Base-by-base conservation (phyloP, 2,113 vertebrate genomes). In the Miniopterus natalensis region DNA sequence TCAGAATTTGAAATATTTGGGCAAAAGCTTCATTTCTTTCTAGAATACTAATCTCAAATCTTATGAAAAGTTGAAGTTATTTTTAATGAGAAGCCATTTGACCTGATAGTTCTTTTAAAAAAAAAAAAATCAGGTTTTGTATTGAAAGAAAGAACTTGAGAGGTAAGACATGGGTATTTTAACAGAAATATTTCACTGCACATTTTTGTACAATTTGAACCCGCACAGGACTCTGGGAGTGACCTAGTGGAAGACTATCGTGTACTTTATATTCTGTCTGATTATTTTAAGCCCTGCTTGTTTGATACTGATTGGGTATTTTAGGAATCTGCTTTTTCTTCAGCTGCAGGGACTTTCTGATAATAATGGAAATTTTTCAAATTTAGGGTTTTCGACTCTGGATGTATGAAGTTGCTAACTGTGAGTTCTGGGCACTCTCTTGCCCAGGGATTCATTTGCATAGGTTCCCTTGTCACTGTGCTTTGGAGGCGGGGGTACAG, bases 1-100 rank as follows among this genome's bases (percentile, higher is more conserved):
- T 75, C 70, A 59, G 80, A 29, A n/a, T 66, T 88, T 85, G 80
- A 94, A 92, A 83, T 90, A 91, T 94, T 77, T 90, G 51, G 68
- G 79, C 45, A 89, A 75, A 88, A 93, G 51, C 40, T 75, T 88
- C 31, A 61, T 78, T 95, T 88, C 49, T 94, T 90, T 71, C 61
- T 73, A 80, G 49, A 94, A 68, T 70, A 20, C 31, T 55, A 21
- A 61, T 88, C 55, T 94, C 75, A 83, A 71, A 85, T 88, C 74
- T 83, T 95, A 29, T 27, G 23, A 94, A 89, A 86, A 88, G 18
- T 53, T 94, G 57, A 49, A 81, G 49, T 78, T 74, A 23, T 70
- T 79, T 96, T 92, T 70, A 75, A 88, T 45, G 63, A 92, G 73
- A 85, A 91, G 11, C 23, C 45, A 49, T 83, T 77, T 27, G 70